phyloP scores from a whole-genome alignment of 2,113 vertebrate species.

The Tragulus kanchil region DNA sequence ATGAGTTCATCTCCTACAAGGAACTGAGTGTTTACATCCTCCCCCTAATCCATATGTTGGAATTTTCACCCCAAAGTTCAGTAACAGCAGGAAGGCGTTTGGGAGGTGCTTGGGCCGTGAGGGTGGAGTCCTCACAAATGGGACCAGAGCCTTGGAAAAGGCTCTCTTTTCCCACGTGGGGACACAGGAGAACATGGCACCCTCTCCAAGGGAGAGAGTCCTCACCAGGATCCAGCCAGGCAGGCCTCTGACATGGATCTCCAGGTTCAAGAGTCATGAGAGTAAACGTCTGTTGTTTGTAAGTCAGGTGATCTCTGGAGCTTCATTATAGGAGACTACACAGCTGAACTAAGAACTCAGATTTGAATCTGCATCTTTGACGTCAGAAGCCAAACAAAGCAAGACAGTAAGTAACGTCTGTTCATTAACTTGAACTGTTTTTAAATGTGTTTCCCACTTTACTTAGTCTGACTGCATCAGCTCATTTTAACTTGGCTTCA shows the following conservation, averaged over 20 bases:
- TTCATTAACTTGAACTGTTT: background rate
- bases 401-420: accelerated
- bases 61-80: background rate
- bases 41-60: too few relatives aligned
- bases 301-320: accelerated
- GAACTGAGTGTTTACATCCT: too few relatives aligned
- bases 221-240: background rate
- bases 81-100: background rate
- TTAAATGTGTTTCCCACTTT: accelerated
- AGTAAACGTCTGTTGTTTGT: background rate
- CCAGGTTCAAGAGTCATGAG: background rate
- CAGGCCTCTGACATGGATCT: background rate
- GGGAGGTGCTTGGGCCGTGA: background rate
- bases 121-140: background rate
- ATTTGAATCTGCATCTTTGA: background rate
- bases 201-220: background rate
- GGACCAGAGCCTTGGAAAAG: background rate
- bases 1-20: background rate
- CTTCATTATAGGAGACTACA: accelerated
- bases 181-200: too few relatives aligned
- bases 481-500: background rate
- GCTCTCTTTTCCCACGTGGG: background rate
- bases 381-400: accelerated
- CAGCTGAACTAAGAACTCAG: accelerated
- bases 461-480: too few relatives aligned